A percentile compares a stretch with the other conserved stretches of the same genome.
Conservation (phyloP, 2,888 invertebrate genomes). For the Pecten maximus region DNA sequence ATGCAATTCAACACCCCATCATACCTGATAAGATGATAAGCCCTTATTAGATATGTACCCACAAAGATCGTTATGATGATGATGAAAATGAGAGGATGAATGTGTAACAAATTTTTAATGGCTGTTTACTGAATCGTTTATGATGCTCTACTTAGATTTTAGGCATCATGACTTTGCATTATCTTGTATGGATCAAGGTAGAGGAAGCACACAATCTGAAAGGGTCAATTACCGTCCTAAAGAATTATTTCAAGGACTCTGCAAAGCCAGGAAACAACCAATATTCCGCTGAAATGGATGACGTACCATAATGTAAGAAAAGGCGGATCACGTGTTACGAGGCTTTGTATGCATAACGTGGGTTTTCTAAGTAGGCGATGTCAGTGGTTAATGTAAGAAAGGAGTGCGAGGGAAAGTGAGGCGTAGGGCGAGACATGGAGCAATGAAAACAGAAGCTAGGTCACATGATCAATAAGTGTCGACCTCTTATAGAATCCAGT, state of each 20-base stretch:
- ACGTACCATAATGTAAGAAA: background rate
- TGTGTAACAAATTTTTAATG: too few species aligned
- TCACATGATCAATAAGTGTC: background rate
- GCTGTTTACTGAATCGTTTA: too few species aligned
- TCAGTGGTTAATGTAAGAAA: background rate
- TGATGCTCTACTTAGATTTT: background rate
- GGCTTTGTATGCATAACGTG: background rate
- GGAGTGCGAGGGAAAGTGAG: background rate
- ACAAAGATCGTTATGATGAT: too few species aligned
- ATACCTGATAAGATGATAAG: too few species aligned
- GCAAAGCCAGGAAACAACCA: background rate
- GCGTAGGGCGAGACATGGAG: background rate
- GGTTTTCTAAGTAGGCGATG: background rate
- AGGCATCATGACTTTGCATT: background rate
- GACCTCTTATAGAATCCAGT: background rate
- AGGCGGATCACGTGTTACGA: background rate
- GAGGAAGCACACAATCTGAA: background rate
- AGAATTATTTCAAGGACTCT: background rate
- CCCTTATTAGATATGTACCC: too few species aligned
- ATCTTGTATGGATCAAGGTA: background rate
- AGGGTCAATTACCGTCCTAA: background rate
- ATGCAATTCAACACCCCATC: too few species aligned
- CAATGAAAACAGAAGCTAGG: background rate
- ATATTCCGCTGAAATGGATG: background rate
- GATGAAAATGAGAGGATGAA: too few species aligned